Evolutionary conservation across 2,888 invertebrate species (phyloP), one percentile per base, ranked within the genome.

Genomic region (Brachylomia viminalis): DNA sequence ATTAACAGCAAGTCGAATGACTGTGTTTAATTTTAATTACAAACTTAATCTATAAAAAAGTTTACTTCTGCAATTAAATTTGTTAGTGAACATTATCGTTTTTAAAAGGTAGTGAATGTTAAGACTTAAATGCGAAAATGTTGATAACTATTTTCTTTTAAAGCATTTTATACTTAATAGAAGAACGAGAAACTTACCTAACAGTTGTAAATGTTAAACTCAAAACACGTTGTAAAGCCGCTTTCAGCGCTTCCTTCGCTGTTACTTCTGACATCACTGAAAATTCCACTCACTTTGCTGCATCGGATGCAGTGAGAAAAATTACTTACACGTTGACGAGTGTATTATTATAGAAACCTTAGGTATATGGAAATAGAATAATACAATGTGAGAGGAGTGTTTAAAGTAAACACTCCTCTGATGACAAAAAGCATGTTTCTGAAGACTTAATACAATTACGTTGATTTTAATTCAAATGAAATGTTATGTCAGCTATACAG

Each of bases 201-300:
- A 33, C 30, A 49, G 47, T 52, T 42, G 61, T 65, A 59, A 70
- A 81, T 84, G 38, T 81, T 69, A 42, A 74, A 80, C 74, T 66
- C 33, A 69, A 58, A 84, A 84, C 61, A 69, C 59, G 59, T 56
- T 49, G 59, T 79, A 77, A 77, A 75, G 64, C 69, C 27, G 65
- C 45, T 73, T 75, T 74, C 52, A 77, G 42, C 10, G 45, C 56
- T 72, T 73, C 49, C 38, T 13, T 62, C 42, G 69, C 65, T 75
- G 64, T 70, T 59, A 73, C 65, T 61, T 42, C 45, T 70, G 65
- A 73, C 79, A 58, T 71, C 30, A 27, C 52, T 62, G n/a, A 52
- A 79, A 72, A 72, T 72, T 67, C 23, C 52, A 68, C 62, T 79
- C 30, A 49, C 30, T 49, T 80, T 73, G 47, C 64, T 64, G 17